phyloP scores from a whole-genome alignment of 2,888 invertebrate species.

The Idaea aversata region DNA sequence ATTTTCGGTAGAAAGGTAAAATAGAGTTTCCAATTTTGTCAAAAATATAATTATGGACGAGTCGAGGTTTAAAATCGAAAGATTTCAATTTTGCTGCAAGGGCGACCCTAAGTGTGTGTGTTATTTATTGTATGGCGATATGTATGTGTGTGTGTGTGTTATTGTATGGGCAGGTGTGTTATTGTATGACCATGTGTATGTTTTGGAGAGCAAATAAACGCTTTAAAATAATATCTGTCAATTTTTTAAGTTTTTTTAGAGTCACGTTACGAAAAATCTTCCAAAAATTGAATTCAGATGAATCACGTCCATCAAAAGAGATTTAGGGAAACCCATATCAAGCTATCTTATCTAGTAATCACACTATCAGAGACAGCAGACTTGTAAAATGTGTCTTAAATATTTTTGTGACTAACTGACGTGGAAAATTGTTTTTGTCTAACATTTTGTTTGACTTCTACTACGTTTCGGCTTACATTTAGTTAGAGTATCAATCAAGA shows the following conservation, averaged over 20 bases:
- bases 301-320: constrained; percentile 1
- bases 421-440: neutral
- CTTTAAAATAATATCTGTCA: neutral
- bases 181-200: too few species aligned
- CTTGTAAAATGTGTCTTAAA: neutral
- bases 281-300: neutral
- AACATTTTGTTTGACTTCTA: neutral
- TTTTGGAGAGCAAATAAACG: too few species aligned
- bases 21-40: too few species aligned
- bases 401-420: neutral
- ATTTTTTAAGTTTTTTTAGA: neutral
- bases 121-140: too few species aligned
- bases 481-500: neutral
- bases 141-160: too few species aligned
- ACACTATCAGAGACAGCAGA: neutral
- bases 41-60: too few species aligned
- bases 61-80: too few species aligned
- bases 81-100: too few species aligned
- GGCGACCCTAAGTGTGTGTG: too few species aligned
- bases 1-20: too few species aligned
- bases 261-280: neutral
- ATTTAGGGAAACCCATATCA: neutral
- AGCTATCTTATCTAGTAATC: neutral
- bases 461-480: neutral
- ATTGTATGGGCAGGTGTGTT: too few species aligned